Evolutionary conservation across 1,140 invertebrate species (phyloP), one percentile per base, ranked within the genome.

Genomic region (Sitodiplosis mosellana): DNA sequence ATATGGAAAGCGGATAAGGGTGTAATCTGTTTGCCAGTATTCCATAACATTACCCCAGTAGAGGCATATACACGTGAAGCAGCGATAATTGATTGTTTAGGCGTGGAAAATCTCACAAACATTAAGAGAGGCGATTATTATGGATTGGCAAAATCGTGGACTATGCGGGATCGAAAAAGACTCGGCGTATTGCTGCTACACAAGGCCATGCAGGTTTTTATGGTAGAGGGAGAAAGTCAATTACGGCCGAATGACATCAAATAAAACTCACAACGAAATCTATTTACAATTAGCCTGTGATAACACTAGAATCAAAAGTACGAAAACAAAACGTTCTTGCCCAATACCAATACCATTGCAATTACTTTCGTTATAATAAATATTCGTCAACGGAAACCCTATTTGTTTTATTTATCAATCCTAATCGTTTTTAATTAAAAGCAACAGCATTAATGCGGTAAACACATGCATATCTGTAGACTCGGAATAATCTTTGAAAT

Each of bases 21-120:
- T 11, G 88, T 96, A 0, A 75, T 97, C 2, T 92, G 88, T 49
- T 65, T 96, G 1, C 86, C 93, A 53, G 71, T 92, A 40, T 97
- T 92, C 62, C 87, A 91, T 56, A 92, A 91, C 65, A 78, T 85
- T 1, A 86, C 89, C 49, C 78, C 87, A 0, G 86, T 81, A 1
- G 93, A 97, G 67, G 91, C 93, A 2, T 89, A 84, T 55, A 92
- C 87, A 0, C 70, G 92, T 49, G 93, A 98, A 66, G 90, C 90
- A 1, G 75, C 82, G 18, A 96, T 98, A 73, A 91, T 97, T 17
- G 83, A 89, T 55, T 83, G 87, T 0, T 59, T 96, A 33, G 81
- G 86, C 54, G 51, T 86, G 11, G 56, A 70, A 2, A 81, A 82
- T 57, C 66, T 97, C 46, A 86, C 76, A 20, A 97, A 97, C 69